phyloP scores from a whole-genome alignment of 2,113 vertebrate genomes.

The Tupaia chinensis region DNA sequence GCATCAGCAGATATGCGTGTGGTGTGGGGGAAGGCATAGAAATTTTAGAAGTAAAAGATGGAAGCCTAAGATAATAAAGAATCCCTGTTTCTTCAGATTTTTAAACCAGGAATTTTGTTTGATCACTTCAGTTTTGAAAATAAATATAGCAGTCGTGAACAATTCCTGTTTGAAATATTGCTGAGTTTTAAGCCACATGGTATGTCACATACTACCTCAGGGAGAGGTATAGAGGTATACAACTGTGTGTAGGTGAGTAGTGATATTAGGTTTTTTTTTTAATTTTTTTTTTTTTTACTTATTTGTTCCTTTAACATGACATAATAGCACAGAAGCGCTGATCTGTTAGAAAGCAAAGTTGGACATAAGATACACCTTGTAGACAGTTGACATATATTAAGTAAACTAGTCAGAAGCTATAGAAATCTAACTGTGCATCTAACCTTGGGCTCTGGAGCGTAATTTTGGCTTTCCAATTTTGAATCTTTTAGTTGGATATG shows the following conservation, averaged over 20 bases:
- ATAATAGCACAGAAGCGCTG: background rate
- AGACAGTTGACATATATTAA: background rate
- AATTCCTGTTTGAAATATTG: background rate
- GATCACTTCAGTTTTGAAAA: conserved; percentile 4
- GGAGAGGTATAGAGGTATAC: background rate
- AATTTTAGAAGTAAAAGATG: background rate
- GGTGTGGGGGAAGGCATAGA: background rate
- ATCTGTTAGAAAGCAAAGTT: background rate
- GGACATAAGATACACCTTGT: background rate
- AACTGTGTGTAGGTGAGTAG: background rate
- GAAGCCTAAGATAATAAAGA: conserved; percentile 17
- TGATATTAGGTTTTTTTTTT: background rate
- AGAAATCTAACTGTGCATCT: background rate
- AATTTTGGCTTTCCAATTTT: conserved; percentile 43
- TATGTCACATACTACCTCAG: background rate
- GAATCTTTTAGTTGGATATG: background rate
- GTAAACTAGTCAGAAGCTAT: background rate
- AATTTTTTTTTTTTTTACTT: conserved; percentile 23
- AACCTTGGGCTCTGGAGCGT: background rate
- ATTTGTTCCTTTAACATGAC: conserved; percentile 31
- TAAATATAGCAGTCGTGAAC: background rate
- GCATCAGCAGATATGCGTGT: background rate
- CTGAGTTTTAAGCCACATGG: background rate
- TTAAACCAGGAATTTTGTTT: conserved; percentile 31
- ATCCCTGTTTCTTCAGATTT: conserved; percentile 6